Conservation (phyloP, 92 coral and sea anemone species). For the Blastomussa wellsi region DNA sequence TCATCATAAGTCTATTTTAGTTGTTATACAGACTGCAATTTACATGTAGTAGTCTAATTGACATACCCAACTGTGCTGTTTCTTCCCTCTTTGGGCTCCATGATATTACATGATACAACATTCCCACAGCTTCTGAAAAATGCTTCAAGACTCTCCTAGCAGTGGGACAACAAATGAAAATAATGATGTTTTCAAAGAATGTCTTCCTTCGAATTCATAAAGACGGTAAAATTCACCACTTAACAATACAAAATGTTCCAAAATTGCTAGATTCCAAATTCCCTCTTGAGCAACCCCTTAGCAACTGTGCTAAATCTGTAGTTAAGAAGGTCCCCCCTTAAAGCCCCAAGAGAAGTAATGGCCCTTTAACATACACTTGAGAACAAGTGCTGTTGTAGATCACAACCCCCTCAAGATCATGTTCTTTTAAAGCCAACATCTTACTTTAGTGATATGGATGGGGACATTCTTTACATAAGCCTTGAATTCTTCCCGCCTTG, state of each 20-base stretch:
- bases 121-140: conserved; percentile 53
- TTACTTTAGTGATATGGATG: conserved; percentile 75
- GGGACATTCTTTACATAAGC: conserved; percentile 85
- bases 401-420: background rate
- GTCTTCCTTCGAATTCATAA: no score
- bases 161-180: background rate
- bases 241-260: no score
- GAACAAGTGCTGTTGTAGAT: background rate
- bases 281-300: no score
- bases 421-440: background rate
- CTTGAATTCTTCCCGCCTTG: conserved; percentile 53
- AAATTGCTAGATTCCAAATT: no score
- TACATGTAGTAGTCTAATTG: background rate
- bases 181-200: no score
- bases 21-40: no score
- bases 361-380: background rate
- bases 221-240: no score
- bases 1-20: no score
- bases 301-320: no score
- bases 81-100: conserved; percentile 84
- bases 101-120: conserved; percentile 57
- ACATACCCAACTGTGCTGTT: conserved; percentile 80
- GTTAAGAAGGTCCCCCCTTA: no score
- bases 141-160: conserved; percentile 59
- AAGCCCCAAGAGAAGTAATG: no score